Base-by-base conservation (phyloP, 2,888 invertebrate species). In the Leptopilina syphax region DNA sequence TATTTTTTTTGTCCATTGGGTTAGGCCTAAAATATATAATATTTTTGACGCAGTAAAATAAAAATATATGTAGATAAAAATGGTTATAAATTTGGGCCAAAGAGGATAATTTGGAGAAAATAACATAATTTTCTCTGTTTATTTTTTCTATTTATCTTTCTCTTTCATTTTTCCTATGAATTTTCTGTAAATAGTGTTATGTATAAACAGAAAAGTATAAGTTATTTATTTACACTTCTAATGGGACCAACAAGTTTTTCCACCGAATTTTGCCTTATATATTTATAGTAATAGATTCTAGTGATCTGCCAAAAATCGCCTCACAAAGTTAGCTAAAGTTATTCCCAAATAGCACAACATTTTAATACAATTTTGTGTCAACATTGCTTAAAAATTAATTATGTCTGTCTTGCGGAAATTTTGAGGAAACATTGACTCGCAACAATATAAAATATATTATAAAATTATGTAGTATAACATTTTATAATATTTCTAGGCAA, bases 201-300 rank as follows among this genome's bases (percentile, higher is more conserved):
- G 86, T 87, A 84, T 84, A 85, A 87, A 84, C 85, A 8, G 18
- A 60, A 60, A n/a, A 60, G 60, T 60, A 34, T 34, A 60, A 60
- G 88, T 90, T 91, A 92, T 92, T 92, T 92, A 92, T 91, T 88
- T 88, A 89, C 88, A 89, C 84, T 86, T 87, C 87, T 87, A 91
- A 91, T 88, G 90, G 89, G 91, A 91, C 91, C 92, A 92, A 91
- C 89, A 89, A 34, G 34, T 34, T 86, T 91, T 92, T 92, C 91
- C 92, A 92, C 92, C 92, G 91, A 92, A 90, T 91, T 91, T 89
- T 90, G 88, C 89, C 89, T 90, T 91, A 91, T 89, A 86, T 24
- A 63, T 18, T 63, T n/a, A 63, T 63, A 84, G 84, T 68, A 70
- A 84, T 90, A 90, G 88, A 88, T 87, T 81, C 87, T 89, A 91